Conservation (phyloP, 2,797 vertebrate genomes). For the Halcyon smyrnensis region DNA sequence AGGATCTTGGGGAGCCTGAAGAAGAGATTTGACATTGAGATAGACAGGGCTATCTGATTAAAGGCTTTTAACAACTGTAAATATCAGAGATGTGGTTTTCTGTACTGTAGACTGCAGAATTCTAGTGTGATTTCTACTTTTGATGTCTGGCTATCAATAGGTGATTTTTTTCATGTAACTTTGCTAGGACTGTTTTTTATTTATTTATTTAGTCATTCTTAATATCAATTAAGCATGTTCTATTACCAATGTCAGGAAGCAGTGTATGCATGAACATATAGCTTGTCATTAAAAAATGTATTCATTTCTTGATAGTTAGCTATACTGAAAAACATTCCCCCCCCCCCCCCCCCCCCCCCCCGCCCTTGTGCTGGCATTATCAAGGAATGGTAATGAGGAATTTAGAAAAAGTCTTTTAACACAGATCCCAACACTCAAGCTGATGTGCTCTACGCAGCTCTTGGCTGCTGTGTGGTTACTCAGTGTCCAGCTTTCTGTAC, state of each 20-base stretch:
- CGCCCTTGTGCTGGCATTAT: neutral
- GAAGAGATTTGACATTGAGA: neutral
- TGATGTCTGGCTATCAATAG: neutral
- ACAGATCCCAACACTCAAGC: neutral
- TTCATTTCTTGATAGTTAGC: neutral
- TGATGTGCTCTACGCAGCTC: neutral
- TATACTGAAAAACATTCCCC: neutral
- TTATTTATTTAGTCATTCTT: neutral
- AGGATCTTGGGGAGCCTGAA: neutral
- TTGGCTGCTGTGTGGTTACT: neutral
- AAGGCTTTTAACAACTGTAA: neutral
- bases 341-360: no score
- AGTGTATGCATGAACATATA: neutral
- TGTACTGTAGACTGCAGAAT: neutral
- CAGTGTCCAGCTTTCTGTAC: neutral
- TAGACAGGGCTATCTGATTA: neutral
- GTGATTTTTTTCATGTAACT: neutral
- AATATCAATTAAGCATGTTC: neutral
- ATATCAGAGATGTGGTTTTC: neutral
- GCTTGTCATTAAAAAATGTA: neutral
- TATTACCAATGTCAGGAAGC: neutral
- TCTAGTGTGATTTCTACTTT: neutral
- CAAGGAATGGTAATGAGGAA: neutral
- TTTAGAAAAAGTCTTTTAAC: neutral
- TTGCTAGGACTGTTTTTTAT: neutral